A percentile compares a stretch with the other conserved stretches of the same genome.
These are phyloP conservation scores for Zapornia atra DNA, from an alignment of 2,113 vertebrate genomes.

Conservation along the genomic window DNA sequence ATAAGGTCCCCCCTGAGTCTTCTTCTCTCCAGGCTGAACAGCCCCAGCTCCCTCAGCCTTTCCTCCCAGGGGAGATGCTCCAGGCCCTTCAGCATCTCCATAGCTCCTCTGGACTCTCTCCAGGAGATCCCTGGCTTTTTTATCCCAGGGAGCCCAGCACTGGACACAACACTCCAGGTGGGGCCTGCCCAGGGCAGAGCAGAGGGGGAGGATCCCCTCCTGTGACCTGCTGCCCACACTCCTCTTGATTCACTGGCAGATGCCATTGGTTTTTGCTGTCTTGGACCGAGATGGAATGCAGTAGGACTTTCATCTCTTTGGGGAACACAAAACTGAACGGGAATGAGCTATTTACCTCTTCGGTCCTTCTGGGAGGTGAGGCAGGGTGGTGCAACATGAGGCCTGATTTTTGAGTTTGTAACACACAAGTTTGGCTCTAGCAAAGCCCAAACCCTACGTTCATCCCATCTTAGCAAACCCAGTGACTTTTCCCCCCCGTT, in stretches of 20 bases:
- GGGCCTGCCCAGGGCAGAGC: too few species aligned
- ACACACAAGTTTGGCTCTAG: background rate
- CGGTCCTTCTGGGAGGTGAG: background rate
- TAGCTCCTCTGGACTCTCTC: too few species aligned
- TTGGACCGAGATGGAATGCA: background rate
- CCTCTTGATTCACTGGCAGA: background rate
- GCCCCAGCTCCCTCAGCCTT: too few species aligned
- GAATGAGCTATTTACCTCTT: conserved; percentile 1
- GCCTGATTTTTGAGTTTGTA: background rate
- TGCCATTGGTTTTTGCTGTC: background rate
- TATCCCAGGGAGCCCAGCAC: too few species aligned
- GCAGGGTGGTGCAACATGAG: background rate
- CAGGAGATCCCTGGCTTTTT: too few species aligned
- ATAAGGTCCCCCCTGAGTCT: too few species aligned
- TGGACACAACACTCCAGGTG: too few species aligned
- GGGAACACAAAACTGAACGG: background rate
- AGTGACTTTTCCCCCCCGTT: background rate
- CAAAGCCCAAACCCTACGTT: background rate
- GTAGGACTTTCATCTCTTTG: background rate
- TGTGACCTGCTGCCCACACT: too few species aligned
- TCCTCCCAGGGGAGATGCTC: too few species aligned
- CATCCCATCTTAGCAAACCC: background rate
- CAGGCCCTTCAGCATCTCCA: too few species aligned
- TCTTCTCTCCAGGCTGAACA: too few species aligned
- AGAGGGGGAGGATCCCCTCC: too few species aligned